These are phyloP conservation scores for Oncorhynchus mykiss DNA, from an alignment of 2,113 vertebrate genomes.

Conservation along the genomic window DNA sequence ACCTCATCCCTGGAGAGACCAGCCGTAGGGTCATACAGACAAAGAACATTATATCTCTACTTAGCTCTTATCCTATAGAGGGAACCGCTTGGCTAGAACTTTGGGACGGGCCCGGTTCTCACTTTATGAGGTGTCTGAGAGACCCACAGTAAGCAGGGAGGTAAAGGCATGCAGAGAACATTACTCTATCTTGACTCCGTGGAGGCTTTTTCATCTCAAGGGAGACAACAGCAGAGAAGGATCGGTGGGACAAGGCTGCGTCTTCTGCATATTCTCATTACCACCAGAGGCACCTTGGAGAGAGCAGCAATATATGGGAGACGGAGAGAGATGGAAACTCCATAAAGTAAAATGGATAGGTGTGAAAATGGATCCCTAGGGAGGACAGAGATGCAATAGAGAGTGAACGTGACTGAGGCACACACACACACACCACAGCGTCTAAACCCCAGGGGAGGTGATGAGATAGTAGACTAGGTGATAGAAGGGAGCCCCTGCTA, in stretches of 20 bases:
- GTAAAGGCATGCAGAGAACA: background rate
- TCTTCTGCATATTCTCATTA: background rate
- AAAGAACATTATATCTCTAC: conserved; percentile 15
- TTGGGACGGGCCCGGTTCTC: background rate
- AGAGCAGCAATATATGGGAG: background rate
- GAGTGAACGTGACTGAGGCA: background rate
- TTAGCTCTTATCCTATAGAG: background rate
- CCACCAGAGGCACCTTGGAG: background rate
- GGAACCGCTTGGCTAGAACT: background rate
- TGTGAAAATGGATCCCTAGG: background rate
- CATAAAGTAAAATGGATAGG: background rate
- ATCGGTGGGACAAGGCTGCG: background rate
- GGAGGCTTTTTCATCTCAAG: background rate
- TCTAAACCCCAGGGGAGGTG: background rate
- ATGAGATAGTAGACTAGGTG: background rate
- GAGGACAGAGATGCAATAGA: background rate
- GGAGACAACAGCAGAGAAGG: background rate
- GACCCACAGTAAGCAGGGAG: conserved; percentile 14
- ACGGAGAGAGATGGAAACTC: conserved; percentile 7
- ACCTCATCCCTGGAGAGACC: conserved; percentile 31
- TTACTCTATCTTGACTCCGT: background rate
- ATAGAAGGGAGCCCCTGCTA: background rate
- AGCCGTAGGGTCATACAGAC: conserved; percentile 15
- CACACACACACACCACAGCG: background rate
- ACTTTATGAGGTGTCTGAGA: background rate